A percentile compares a stretch with the other conserved stretches of the same genome.
Conservation (phyloP, 2,888 invertebrate species). For the Opisthograptis luteolata region DNA sequence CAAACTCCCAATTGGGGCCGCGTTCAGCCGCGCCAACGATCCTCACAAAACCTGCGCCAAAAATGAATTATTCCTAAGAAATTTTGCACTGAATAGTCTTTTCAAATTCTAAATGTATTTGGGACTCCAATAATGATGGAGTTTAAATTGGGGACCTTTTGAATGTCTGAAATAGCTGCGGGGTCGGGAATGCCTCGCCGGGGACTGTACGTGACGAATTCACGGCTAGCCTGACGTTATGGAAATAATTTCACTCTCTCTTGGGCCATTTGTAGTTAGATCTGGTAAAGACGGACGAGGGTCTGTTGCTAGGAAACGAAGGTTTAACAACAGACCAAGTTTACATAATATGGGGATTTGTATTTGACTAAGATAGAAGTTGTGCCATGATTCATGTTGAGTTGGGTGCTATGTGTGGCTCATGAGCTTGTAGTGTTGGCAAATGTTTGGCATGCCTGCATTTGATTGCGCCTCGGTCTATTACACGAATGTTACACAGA, state of each 20-base stretch:
- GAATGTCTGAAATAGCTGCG: conserved; percentile 64
- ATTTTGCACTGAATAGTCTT: conserved; percentile 41
- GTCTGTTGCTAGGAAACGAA: conserved; percentile 10
- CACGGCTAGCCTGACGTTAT: conserved; percentile 46
- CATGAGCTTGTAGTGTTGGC: too few species aligned
- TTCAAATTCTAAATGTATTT: conserved; percentile 36
- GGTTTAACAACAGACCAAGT: conserved; percentile 2
- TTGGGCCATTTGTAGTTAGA: conserved; percentile 21
- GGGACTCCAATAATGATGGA: conserved; percentile 33
- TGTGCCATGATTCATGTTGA: too few species aligned
- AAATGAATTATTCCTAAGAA: conserved; percentile 18
- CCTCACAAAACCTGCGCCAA: background rate
- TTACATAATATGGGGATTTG: too few species aligned
- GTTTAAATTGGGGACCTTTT: conserved; percentile 58
- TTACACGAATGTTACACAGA: too few species aligned
- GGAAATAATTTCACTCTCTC: conserved; percentile 49
- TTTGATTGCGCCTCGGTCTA: too few species aligned
- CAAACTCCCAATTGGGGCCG: too few species aligned
- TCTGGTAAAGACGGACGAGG: conserved; percentile 3
- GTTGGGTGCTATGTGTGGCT: too few species aligned
- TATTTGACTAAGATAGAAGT: too few species aligned
- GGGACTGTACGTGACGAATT: conserved; percentile 53
- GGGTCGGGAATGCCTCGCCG: conserved; percentile 45
- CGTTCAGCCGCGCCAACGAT: background rate
- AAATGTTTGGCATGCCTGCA: too few species aligned